Evolutionary conservation across 2,888 invertebrate species (phyloP).

Genomic region (Monopis laevigella): DNA sequence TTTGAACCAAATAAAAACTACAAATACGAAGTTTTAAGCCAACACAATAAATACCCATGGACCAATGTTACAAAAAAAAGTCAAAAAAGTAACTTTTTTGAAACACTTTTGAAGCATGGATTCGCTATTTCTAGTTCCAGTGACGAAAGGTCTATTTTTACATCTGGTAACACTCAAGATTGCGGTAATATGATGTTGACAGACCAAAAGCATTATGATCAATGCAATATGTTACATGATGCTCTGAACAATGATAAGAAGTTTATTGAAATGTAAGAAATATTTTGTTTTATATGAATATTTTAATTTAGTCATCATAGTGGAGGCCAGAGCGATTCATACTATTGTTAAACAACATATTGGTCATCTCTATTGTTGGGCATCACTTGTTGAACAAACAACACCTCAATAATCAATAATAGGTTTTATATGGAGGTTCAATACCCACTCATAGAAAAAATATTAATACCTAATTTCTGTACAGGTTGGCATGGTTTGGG

Average conservation of each 20-base stretch:
- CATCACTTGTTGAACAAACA: too few species aligned
- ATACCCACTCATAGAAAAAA: too few species aligned
- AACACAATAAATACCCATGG: conserved; percentile 54
- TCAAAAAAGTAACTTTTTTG: conserved; percentile 35
- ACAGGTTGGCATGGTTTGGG: too few species aligned
- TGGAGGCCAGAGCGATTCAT: too few species aligned
- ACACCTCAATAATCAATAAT: too few species aligned
- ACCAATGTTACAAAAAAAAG: conserved; percentile 41
- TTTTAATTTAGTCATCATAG: too few species aligned
- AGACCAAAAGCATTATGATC: conserved; percentile 43
- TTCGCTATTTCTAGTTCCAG: conserved; percentile 34
- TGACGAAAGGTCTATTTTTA: conserved; percentile 30
- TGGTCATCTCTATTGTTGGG: too few species aligned
- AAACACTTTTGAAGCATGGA: conserved; percentile 44
- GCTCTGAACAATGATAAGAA: conserved; percentile 28
- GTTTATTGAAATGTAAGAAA: conserved; percentile 24
- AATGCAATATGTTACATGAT: conserved; percentile 40
- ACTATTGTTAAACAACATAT: too few species aligned
- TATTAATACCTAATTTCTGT: too few species aligned
- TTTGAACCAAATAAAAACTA: conserved; percentile 26
- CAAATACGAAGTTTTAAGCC: conserved; percentile 34
- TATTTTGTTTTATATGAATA: conserved; percentile 6
- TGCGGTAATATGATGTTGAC: conserved; percentile 38
- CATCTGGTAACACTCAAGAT: conserved; percentile 37
- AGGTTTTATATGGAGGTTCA: too few species aligned